Evolutionary conservation across 64 coral and sea anemone genomes (phyloP).

Genomic region (Platygyra sinensis): DNA sequence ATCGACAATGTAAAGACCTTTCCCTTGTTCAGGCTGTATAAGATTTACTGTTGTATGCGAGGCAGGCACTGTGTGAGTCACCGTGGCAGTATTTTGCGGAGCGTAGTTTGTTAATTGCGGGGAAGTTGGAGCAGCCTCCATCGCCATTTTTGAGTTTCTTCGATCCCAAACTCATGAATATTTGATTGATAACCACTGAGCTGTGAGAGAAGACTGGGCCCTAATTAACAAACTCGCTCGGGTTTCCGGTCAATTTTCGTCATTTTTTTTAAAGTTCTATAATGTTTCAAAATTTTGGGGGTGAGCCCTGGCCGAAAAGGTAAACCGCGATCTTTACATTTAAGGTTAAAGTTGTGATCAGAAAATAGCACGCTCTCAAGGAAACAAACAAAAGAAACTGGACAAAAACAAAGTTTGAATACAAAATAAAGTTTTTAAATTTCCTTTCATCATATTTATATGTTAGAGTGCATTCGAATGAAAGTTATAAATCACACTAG

Average conservation of each 20-base stretch:
- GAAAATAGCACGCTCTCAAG: too few species aligned
- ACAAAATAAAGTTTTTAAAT: too few species aligned
- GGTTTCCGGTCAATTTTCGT: neutral
- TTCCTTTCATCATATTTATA: too few species aligned
- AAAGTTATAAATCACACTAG: too few species aligned
- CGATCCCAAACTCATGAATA: conserved; percentile 86
- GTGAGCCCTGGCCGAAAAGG: too few species aligned
- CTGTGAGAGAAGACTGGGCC: conserved; percentile 11
- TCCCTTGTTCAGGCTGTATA: conserved; percentile 91
- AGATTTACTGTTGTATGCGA: conserved; percentile 92
- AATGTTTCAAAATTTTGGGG: too few species aligned
- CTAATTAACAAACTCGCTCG: neutral
- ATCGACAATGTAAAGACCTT: conserved; percentile 98
- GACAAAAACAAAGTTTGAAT: too few species aligned
- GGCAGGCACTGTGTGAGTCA: conserved; percentile 89
- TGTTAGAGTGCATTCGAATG: too few species aligned
- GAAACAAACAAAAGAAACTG: too few species aligned
- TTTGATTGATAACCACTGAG: conserved; percentile 78
- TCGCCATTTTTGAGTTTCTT: conserved; percentile 94
- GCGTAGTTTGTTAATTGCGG: conserved; percentile 96
- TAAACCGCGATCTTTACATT: too few species aligned
- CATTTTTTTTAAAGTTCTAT: neutral
- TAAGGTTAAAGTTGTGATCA: too few species aligned
- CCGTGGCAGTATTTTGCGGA: conserved; percentile 78
- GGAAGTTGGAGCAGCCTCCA: conserved; percentile 93